These are phyloP conservation scores for Zoroaster sp. DNA, from an alignment of 53 echinoderm and acorn worm species.

Conservation along the genomic window DNA sequence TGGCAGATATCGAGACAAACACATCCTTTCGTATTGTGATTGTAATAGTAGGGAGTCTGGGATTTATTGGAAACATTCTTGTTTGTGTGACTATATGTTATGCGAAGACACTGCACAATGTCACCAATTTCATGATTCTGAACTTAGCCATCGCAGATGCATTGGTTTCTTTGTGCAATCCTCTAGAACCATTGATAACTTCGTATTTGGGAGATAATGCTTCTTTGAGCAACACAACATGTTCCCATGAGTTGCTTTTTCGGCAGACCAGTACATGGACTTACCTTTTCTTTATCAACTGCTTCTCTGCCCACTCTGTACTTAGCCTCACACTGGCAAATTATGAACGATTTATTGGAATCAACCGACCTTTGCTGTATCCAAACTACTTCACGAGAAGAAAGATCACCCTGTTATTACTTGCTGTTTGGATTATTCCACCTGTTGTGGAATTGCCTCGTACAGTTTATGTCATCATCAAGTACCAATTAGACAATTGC, in stretches of 20 bases:
- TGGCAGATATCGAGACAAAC: too few relatives aligned
- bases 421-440: background rate
- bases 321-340: conserved; percentile 3
- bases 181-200: background rate
- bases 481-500: background rate
- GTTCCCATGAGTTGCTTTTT: background rate
- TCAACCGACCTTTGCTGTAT: conserved; percentile 11
- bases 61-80: conserved; percentile 1
- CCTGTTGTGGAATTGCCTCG: background rate
- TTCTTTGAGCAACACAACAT: background rate
- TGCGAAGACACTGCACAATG: background rate
- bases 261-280: background rate
- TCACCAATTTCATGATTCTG: conserved; percentile 27
- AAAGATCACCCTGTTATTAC: background rate
- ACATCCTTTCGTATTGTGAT: too few relatives aligned
- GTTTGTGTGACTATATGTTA: conserved; percentile 19
- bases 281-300: background rate
- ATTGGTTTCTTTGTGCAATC: background rate
- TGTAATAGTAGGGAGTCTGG: background rate
- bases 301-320: conserved; percentile 6
- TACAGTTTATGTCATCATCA: background rate
- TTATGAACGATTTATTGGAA: conserved; percentile 20
- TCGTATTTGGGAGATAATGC: background rate
- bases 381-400: background rate
- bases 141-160: conserved; percentile 56